Percentiles rank a stretch among this genome's conserved stretches.
phyloP scores from a whole-genome alignment of 2,113 vertebrate genomes.

The Mormyrus lacerda region DNA sequence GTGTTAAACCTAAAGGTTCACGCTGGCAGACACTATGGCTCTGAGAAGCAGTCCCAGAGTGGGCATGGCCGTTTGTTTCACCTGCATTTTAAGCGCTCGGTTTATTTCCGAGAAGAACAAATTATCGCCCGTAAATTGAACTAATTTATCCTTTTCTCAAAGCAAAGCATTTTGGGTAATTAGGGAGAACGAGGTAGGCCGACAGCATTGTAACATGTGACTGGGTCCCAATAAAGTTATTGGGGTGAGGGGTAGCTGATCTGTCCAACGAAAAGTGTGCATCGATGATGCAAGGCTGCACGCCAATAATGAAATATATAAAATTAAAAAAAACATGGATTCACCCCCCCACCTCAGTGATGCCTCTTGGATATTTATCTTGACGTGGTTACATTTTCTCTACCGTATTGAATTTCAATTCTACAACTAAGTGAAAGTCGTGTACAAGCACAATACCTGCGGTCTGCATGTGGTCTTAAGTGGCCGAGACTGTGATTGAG shows the following conservation, averaged over 20 bases:
- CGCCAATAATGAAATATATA: background rate
- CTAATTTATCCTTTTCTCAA: conserved; percentile 9
- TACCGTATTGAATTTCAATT: background rate
- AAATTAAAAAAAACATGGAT: background rate
- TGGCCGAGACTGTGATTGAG: background rate
- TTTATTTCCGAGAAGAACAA: background rate
- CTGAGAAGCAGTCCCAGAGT: background rate
- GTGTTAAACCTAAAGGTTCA: background rate
- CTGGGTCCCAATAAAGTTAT: background rate
- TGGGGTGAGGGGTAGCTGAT: background rate
- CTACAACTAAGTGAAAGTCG: background rate
- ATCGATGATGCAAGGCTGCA: background rate
- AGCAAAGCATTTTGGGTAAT: background rate
- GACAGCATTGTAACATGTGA: background rate
- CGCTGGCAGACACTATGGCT: background rate
- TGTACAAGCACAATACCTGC: background rate
- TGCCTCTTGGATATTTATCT: background rate
- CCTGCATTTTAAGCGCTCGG: conserved; percentile 2
- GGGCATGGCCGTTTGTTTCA: background rate
- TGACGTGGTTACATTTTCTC: background rate
- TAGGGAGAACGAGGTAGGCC: background rate
- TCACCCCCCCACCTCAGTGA: background rate
- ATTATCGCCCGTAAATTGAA: conserved; percentile 8
- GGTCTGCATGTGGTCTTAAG: background rate
- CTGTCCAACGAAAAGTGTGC: background rate